These are phyloP conservation scores for Sus cebifrons DNA, from an alignment of 2,797 vertebrate genomes.

Conservation along the genomic window DNA sequence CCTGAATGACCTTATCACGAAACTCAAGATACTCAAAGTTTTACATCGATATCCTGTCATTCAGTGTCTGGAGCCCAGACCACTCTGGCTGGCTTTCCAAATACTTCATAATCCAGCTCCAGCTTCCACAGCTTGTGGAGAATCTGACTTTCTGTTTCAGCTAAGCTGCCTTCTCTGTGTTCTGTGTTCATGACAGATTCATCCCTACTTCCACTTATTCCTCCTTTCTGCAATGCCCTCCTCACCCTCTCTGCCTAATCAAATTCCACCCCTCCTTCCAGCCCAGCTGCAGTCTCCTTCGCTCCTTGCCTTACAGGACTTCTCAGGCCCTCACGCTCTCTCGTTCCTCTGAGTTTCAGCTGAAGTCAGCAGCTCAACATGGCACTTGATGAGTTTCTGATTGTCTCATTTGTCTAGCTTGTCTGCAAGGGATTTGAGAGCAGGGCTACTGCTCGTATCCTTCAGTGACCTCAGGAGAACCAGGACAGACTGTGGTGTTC, in stretches of 20 bases:
- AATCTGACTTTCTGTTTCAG: neutral
- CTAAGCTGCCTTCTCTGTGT: neutral
- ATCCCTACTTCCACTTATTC: neutral
- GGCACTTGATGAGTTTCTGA: slow-evolving; percentile 33
- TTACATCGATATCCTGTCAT: neutral
- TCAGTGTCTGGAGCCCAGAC: neutral
- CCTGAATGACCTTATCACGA: neutral
- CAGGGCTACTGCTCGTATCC: neutral
- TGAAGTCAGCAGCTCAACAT: neutral
- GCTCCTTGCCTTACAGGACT: neutral
- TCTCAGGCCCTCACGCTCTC: neutral
- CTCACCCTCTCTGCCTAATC: neutral
- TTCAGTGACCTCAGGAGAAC: slow-evolving; percentile 2
- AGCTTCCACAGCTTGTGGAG: neutral
- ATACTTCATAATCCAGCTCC: neutral
- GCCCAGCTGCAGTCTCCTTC: neutral
- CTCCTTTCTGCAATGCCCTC: neutral
- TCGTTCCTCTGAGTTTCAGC: neutral
- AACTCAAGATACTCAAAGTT: neutral
- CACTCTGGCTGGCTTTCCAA: neutral
- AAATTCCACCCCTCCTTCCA: neutral
- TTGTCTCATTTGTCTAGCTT: neutral
- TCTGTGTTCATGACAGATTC: neutral
- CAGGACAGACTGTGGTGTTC: neutral
- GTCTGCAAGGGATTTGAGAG: neutral